Percentiles rank a stretch among this genome's conserved stretches.
phyloP scores from a whole-genome alignment of 2,888 invertebrate genomes.

The Ischnura elegans region DNA sequence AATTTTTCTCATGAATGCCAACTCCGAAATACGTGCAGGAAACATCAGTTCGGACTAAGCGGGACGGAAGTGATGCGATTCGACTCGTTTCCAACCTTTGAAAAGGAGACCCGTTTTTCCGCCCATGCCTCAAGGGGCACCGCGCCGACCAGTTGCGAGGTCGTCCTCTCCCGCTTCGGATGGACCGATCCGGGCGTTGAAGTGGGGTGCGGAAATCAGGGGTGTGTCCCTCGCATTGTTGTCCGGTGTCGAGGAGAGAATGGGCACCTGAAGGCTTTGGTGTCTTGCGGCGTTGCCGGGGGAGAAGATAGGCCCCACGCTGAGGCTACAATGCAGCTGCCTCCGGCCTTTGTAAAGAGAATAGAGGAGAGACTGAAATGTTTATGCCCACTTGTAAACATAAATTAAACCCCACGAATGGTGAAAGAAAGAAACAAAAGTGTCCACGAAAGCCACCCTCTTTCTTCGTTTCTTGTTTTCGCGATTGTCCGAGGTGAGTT shows the following conservation, averaged over 20 bases:
- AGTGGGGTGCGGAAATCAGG: background rate
- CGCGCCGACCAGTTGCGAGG: background rate
- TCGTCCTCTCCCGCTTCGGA: background rate
- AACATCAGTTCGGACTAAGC: background rate
- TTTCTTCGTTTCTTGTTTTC: slow-evolving; percentile 29
- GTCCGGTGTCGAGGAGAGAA: background rate
- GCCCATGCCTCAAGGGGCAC: background rate
- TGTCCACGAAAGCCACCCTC: background rate
- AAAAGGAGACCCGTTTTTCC: background rate
- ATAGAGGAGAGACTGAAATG: slow-evolving; percentile 49
- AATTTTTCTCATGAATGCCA: background rate
- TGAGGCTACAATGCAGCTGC: background rate
- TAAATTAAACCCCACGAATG: slow-evolving; percentile 23
- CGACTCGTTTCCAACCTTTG: background rate
- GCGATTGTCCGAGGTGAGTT: slow-evolving; percentile 15
- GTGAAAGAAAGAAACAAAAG: background rate
- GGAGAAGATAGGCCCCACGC: background rate
- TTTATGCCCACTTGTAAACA: slow-evolving; percentile 64
- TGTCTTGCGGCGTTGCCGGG: background rate
- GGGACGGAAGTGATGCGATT: background rate
- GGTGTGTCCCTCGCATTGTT: background rate
- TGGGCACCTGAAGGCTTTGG: background rate
- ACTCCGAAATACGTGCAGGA: background rate
- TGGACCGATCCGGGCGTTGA: background rate
- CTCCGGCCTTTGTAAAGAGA: background rate